Base-by-base conservation (phyloP, 2,113 vertebrate genomes). In the Tragelaphus buxtoni region DNA sequence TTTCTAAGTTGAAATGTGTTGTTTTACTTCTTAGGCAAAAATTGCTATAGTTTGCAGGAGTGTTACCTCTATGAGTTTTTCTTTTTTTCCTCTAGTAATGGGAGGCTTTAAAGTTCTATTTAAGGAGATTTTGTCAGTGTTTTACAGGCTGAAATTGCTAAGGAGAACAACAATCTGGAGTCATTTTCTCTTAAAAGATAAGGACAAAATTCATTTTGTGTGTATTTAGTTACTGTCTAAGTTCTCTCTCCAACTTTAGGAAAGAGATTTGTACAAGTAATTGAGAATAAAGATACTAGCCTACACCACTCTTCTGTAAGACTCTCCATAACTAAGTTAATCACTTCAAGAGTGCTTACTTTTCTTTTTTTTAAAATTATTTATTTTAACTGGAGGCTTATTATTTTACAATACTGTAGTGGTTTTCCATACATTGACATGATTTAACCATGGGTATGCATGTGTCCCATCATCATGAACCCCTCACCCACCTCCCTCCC, bases 131-230 rank as follows among this genome's bases (percentile, higher is more conserved):
- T 95, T 85, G 32, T 88, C 32, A 82, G 9, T 47, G 82, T 47
- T 96, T 96, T 80, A 79, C 24, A 95, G 47, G 4, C 42, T 96
- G 32, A 96, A 87, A 90, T 91, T 72, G 22, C 58, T 83, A 35
- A 95, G 55, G 10, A 86, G 42, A 69, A 69, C 24, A 91, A 83
- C 28, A 94, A 79, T 89, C 28, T 87, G 56, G 32, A 72, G 16
- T 89, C n/a, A 92, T 95, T 96, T 91, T 81, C 24, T 93, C 24
- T 85, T 89, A 87, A 91, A 83, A 91, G 10, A 87, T 53, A 89
- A 24, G 45, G n/a, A 77, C 5, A 86, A 72, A 42, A 77, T 53
- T 9, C 1, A 45, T 86, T 80, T 16, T 80, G 4, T 72, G 3
- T 35, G 5, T 35, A 42, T 81, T 94, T 61, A 56, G 87, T 65